Evolutionary conservation across 1,140 invertebrate genomes (phyloP).

Genomic region (Lucilia cuprina): DNA sequence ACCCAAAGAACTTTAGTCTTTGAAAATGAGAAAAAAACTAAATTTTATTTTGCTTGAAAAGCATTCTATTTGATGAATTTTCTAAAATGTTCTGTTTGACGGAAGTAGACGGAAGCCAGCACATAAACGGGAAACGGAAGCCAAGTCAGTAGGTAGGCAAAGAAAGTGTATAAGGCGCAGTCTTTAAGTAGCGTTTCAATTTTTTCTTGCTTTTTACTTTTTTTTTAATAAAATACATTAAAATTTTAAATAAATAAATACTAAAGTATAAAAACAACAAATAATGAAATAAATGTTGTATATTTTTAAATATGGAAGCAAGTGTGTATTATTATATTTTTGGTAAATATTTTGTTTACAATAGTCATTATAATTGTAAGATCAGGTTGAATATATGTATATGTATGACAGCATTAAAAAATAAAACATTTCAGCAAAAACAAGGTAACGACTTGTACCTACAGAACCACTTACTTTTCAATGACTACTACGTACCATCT

Average conservation of each 20-base stretch:
- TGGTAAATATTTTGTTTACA: no score
- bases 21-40: no score
- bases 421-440: no score
- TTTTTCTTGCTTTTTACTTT: no score
- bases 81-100: background rate
- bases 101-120: background rate
- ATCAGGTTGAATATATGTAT: no score
- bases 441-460: no score
- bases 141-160: background rate
- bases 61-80: background rate
- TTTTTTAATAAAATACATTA: background rate
- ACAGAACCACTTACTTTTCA: no score
- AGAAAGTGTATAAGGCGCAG: background rate
- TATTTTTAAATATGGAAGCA: background rate
- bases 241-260: background rate
- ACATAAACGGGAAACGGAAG: conserved; percentile 26
- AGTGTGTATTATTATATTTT: no score
- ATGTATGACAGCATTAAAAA: no score
- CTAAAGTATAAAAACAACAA: background rate
- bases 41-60: background rate
- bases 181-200: background rate
- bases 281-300: background rate
- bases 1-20: background rate
- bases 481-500: no score
- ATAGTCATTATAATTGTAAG: no score